Evolutionary conservation across 2,113 vertebrate species (phyloP).

Genomic region (Felis catus): DNA sequence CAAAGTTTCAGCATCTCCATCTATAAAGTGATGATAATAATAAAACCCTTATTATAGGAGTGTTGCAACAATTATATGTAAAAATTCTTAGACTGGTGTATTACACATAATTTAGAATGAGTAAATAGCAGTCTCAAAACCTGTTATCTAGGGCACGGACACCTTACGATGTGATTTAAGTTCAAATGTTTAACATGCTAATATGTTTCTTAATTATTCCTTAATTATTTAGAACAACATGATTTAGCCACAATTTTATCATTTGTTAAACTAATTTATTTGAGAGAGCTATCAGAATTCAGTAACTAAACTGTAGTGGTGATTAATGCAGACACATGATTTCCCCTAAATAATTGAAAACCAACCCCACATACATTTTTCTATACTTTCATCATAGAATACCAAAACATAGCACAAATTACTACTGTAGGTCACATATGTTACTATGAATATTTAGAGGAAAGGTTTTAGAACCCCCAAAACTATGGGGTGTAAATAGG

Average conservation of each 20-base stretch:
- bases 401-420: background rate
- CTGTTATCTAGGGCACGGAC: background rate
- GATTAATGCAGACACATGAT: background rate
- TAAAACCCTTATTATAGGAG: background rate
- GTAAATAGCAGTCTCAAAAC: background rate
- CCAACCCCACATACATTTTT: background rate
- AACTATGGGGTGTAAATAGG: background rate
- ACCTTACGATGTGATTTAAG: background rate
- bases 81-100: background rate
- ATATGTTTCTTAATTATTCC: background rate
- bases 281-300: background rate
- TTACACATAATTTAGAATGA: background rate
- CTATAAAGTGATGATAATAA: background rate
- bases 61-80: background rate
- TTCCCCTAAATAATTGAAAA: background rate
- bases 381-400: background rate
- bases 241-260: background rate
- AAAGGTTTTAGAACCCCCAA: background rate
- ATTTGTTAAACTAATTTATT: background rate
- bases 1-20: background rate
- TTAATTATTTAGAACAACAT: background rate
- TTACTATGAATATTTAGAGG: background rate
- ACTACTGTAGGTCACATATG: background rate
- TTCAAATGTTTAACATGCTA: background rate
- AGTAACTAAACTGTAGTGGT: background rate